phyloP scores from a whole-genome alignment of 2,888 invertebrate species.

The Mycogona germanica region DNA sequence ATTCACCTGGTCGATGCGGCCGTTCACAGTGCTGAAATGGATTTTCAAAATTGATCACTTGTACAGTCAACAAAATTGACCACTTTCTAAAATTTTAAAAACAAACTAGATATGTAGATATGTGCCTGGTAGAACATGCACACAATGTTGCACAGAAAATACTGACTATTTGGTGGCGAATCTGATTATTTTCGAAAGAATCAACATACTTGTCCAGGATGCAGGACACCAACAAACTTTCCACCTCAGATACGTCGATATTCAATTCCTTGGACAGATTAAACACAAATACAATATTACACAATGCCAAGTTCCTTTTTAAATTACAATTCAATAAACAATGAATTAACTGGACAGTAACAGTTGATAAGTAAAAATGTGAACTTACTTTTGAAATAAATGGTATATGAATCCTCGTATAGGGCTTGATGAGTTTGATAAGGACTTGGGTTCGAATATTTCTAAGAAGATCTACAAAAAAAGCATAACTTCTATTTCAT shows the following conservation, averaged over 20 bases:
- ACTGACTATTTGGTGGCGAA: too few relatives aligned
- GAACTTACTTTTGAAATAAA: conserved; percentile 68
- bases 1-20: conserved; percentile 65
- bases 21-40: conserved; percentile 39
- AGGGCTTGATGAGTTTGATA: conserved; percentile 93
- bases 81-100: background rate
- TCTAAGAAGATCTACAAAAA: conserved; percentile 58
- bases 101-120: background rate
- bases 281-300: background rate
- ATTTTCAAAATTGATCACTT: conserved; percentile 8
- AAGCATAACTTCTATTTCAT: background rate
- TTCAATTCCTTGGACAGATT: conserved; percentile 51
- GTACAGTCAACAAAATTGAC: too few relatives aligned
- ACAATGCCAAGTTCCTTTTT: background rate
- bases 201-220: conserved; percentile 83
- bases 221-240: conserved; percentile 90
- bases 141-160: conserved; percentile 55
- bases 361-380: background rate
- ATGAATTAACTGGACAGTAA: too few relatives aligned
- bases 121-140: conserved; percentile 55
- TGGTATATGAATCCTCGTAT: conserved; percentile 94
- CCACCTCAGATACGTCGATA: conserved; percentile 88
- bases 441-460: conserved; percentile 96
- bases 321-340: too few relatives aligned
- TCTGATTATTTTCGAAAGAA: conserved; percentile 1